phyloP scores from a whole-genome alignment of 2,888 invertebrate genomes.

The Drosophila cracens region DNA sequence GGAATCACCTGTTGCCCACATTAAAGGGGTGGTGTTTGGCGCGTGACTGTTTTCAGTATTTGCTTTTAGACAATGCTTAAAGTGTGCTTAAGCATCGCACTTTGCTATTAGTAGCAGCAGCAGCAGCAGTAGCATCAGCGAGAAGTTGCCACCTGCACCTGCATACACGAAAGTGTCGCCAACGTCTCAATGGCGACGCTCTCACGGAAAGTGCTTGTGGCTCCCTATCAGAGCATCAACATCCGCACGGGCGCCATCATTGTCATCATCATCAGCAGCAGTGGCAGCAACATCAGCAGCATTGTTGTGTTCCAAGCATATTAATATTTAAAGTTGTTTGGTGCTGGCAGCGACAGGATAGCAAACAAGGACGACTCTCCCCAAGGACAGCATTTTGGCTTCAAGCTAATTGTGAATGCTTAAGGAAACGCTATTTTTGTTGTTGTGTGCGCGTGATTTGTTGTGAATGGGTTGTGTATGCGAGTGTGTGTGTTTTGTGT shows the following conservation, averaged over 20 bases:
- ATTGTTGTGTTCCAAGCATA: conserved; percentile 62
- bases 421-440: conserved; percentile 19
- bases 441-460: conserved; percentile 65
- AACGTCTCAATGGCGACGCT: conserved; percentile 62
- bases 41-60: conserved; percentile 44
- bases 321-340: conserved; percentile 77
- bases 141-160: conserved; percentile 37
- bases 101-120: conserved; percentile 68
- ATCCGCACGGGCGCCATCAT: conserved; percentile 33
- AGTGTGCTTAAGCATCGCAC: conserved; percentile 76
- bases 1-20: conserved; percentile 56
- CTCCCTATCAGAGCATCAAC: conserved; percentile 32
- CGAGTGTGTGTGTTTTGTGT: conserved; percentile 15
- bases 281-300: conserved; percentile 33
- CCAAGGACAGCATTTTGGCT: conserved; percentile 75
- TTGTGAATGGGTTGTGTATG: conserved; percentile 62
- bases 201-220: conserved; percentile 29
- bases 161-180: conserved; percentile 68
- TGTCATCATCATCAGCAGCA: conserved; percentile 42
- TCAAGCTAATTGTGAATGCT: conserved; percentile 73
- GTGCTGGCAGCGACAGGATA: conserved; percentile 32
- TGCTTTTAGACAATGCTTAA: conserved; percentile 57
- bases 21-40: background rate
- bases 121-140: conserved; percentile 5
- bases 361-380: conserved; percentile 21